Evolutionary conservation across 2,797 vertebrate species (phyloP), one percentile per base, ranked within the genome.

Genomic region (Parauchenoglanis ngamensis): DNA sequence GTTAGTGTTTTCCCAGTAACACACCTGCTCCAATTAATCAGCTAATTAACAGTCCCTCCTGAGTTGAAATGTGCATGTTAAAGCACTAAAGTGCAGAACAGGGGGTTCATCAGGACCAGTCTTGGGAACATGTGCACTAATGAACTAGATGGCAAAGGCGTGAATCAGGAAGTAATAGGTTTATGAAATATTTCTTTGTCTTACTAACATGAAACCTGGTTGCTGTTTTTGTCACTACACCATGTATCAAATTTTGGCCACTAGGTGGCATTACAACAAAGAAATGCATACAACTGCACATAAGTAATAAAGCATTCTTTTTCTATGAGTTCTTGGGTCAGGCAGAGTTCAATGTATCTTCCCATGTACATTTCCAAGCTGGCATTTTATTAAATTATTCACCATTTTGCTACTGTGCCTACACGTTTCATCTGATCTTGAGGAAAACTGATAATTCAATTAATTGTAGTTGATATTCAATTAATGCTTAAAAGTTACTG

Each of bases 201-300:
- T 54, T 54, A 1, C 13, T 76, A 0, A 76, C 12, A 6, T 0
- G 0, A 68, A 40, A 4, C 72, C 2, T 13, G 13, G 28, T 6
- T 23, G 19, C 5, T 61, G 21, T n/a, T 81, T 61, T 81, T 3
- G 21, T n/a, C 23, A 17, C 23, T 15, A 78, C 17, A 77, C n/a
- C 52, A 56, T 31, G 52, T 61, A 19, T 25, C 21, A 44, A 5
- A 59, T 13, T 65, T 52, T 82, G 80, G 52, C 81, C 81, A 83
- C 81, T 83, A 68, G 81, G 61, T 54, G 81, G 81, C 81, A 52
- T 67, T 67, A 67, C 81, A 83, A 67, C 61, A 67, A 83, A 52
- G 81, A 68, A 68, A 70, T 83, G 63, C 46, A 23, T 25, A 54
- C 17, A 52, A 68, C 17, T 35, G 63, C 28, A 35, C 46, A 54